Conservation (phyloP, 2,113 vertebrate genomes). For the Hemichromis elongatus region DNA sequence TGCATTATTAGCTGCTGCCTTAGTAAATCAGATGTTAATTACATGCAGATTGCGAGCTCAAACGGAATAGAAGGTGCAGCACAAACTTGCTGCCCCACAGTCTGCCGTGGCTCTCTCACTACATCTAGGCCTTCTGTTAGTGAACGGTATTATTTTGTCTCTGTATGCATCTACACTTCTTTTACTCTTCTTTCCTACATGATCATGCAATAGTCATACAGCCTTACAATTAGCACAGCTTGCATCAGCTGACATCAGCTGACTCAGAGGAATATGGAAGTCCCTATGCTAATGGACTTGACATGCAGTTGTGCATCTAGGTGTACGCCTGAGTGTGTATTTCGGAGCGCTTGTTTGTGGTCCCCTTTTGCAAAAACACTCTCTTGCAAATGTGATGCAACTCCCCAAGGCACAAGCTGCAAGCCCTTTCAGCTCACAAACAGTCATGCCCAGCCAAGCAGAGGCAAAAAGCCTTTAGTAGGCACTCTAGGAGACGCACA, state of each 20-base stretch:
- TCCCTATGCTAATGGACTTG: slow-evolving; percentile 68
- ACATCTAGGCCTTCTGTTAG: background rate
- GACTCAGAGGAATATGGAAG: slow-evolving; percentile 72
- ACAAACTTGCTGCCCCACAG: background rate
- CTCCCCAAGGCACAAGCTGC: slow-evolving; percentile 61
- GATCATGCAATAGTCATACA: slow-evolving; percentile 29
- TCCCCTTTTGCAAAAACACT: slow-evolving; percentile 69
- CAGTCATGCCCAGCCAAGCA: slow-evolving; percentile 55
- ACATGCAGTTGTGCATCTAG: slow-evolving; percentile 44
- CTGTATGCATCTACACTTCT: background rate
- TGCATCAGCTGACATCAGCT: slow-evolving; percentile 81
- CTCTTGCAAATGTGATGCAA: slow-evolving; percentile 73
- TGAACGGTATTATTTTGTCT: background rate
- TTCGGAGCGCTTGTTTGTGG: slow-evolving; percentile 50
- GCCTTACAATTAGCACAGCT: slow-evolving; percentile 65
- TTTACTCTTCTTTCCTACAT: background rate
- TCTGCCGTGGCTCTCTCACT: background rate
- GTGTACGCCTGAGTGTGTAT: slow-evolving; percentile 45
- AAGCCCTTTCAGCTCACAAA: slow-evolving; percentile 59
- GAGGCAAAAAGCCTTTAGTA: slow-evolving; percentile 27
- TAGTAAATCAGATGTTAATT: slow-evolving; percentile 55
- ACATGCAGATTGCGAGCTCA: slow-evolving; percentile 38
- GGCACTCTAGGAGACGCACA: slow-evolving; percentile 6
- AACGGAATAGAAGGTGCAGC: slow-evolving; percentile 6
- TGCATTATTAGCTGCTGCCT: slow-evolving; percentile 46